Evolutionary conservation across 2,888 invertebrate genomes (phyloP).

Genomic region (Oscheius sp.): DNA sequence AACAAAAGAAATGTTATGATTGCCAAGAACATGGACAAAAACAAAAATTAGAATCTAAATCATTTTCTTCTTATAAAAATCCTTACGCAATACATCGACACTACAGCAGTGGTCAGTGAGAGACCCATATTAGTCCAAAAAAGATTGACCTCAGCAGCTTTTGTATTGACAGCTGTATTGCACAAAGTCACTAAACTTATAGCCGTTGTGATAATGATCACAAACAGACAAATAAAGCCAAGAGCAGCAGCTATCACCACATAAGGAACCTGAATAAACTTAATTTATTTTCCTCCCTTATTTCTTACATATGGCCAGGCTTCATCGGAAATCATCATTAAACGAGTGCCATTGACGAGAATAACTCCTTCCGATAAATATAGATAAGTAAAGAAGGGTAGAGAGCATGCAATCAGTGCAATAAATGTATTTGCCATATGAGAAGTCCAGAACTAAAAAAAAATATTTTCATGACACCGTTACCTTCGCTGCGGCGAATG

Average conservation of each 20-base stretch:
- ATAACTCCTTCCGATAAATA: neutral
- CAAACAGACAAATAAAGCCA: neutral
- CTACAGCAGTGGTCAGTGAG: neutral
- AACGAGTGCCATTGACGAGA: neutral
- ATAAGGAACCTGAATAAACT: neutral
- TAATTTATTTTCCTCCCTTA: no score
- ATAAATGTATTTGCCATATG: neutral
- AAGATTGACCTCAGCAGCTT: neutral
- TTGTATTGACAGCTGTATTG: neutral
- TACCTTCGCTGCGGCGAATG: neutral
- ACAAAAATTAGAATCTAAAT: neutral
- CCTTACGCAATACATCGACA: constrained; percentile 1
- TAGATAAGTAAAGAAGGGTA: neutral
- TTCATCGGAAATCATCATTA: no score
- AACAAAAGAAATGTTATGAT: neutral
- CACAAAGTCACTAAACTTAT: neutral
- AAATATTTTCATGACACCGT: neutral
- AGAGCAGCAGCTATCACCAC: neutral
- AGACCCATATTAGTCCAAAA: constrained; percentile 5
- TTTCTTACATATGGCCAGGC: constrained; percentile 5
- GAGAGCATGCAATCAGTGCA: neutral
- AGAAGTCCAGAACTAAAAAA: neutral
- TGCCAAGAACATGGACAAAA: neutral
- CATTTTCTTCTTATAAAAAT: no score
- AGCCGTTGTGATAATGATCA: neutral